Conservation (phyloP, 2,113 vertebrate species). For the Perccottus glenii region DNA sequence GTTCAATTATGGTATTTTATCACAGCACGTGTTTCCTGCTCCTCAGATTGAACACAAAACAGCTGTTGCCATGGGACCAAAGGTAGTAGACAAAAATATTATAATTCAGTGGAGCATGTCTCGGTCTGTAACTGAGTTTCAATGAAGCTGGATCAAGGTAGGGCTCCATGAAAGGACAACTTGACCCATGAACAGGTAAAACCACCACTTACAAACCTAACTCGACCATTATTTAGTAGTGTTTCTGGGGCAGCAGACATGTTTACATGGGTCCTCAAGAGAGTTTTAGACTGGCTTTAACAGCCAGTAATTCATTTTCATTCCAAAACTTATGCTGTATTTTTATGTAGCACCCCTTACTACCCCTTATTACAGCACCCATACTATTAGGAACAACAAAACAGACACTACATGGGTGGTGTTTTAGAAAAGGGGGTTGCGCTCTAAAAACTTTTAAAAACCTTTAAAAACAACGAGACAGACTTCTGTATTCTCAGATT, state of each 20-base stretch:
- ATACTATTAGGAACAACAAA: no score
- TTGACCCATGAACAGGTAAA: constrained; percentile 32
- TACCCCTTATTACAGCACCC: no score
- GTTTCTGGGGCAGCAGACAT: constrained; percentile 17
- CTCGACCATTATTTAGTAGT: constrained; percentile 36
- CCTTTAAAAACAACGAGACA: no score
- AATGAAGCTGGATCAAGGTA: background rate
- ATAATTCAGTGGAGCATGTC: background rate
- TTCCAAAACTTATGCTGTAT: no score
- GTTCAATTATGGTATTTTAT: constrained; percentile 51
- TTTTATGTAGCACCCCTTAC: background rate
- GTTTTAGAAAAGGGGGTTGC: no score
- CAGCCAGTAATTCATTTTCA: background rate
- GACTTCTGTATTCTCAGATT: no score
- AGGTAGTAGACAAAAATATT: constrained; percentile 40
- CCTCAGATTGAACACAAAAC: constrained; percentile 12
- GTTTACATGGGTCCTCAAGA: constrained; percentile 12
- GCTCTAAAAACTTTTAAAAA: no score
- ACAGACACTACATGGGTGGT: no score
- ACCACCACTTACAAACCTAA: constrained; percentile 29
- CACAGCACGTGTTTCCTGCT: constrained; percentile 18
- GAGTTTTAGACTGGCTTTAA: background rate
- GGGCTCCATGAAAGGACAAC: constrained; percentile 23
- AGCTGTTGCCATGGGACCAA: constrained; percentile 59
- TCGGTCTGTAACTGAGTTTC: constrained; percentile 3